These are phyloP conservation scores for Sigmodon hispidus DNA, from an alignment of 2,113 vertebrate species.

Conservation along the genomic window DNA sequence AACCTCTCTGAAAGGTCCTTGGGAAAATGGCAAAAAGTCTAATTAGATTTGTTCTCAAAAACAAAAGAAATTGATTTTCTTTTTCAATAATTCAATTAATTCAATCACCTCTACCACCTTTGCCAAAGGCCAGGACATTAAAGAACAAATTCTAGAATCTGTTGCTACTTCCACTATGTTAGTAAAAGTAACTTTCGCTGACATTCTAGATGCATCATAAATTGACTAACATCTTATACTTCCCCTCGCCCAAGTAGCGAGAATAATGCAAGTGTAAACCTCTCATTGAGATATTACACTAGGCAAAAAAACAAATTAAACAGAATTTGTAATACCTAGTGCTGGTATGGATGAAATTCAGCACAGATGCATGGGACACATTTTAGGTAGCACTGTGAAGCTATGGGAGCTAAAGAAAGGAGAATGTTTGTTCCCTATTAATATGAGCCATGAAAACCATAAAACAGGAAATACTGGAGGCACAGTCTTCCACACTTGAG, in stretches of 20 bases:
- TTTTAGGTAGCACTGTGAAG: background rate
- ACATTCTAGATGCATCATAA: slow-evolving; percentile 4
- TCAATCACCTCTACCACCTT: slow-evolving; percentile 55
- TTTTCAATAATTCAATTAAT: slow-evolving; percentile 77
- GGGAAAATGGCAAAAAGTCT: slow-evolving; percentile 66
- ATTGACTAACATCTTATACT: background rate
- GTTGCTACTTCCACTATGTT: background rate
- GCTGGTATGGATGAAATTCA: background rate
- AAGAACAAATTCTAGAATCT: slow-evolving; percentile 59
- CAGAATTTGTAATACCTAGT: slow-evolving; percentile 20
- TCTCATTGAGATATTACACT: background rate
- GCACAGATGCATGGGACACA: background rate
- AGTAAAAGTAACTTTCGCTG: slow-evolving; percentile 11
- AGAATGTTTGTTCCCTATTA: background rate
- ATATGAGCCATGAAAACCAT: slow-evolving; percentile 51
- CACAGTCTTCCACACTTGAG: background rate
- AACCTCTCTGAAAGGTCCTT: slow-evolving; percentile 64
- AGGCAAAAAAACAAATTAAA: background rate
- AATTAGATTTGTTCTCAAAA: slow-evolving; percentile 73
- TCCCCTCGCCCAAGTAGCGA: background rate
- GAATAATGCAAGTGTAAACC: slow-evolving; percentile 22
- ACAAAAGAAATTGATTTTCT: slow-evolving; percentile 75
- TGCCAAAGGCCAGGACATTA: slow-evolving; percentile 64
- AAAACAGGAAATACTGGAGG: slow-evolving; percentile 16
- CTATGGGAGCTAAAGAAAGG: background rate